A percentile compares a stretch with the other conserved stretches of the same genome.
Evolutionary conservation across 2,113 vertebrate genomes (phyloP).

Genomic region (Actinemys pallida): DNA sequence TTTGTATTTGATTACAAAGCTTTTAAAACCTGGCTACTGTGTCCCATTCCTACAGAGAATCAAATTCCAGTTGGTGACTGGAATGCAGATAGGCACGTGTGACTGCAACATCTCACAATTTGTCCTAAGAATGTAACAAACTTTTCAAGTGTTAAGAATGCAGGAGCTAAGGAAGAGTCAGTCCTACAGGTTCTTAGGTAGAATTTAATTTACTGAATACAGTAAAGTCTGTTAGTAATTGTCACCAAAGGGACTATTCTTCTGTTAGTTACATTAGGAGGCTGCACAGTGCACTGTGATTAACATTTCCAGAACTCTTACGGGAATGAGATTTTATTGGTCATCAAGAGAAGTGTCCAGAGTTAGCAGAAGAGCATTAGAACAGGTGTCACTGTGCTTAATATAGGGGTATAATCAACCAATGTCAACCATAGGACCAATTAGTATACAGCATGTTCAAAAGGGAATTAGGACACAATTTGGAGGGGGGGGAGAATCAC

Average conservation of each 20-base stretch:
- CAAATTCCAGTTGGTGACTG: neutral
- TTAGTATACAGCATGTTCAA: neutral
- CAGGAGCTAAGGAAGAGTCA: neutral
- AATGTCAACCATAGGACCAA: neutral
- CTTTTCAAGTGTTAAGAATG: neutral
- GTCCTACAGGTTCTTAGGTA: neutral
- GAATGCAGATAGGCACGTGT: neutral
- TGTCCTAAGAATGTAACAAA: neutral
- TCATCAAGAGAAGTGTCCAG: neutral
- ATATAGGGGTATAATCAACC: neutral
- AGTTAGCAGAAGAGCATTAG: neutral
- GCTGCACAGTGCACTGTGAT: neutral
- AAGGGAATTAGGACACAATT: neutral
- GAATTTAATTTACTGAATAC: constrained; percentile 7
- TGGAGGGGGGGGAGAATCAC: neutral
- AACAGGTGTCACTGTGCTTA: neutral
- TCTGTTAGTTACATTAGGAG: neutral
- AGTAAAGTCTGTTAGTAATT: neutral
- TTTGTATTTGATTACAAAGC: constrained; percentile 33
- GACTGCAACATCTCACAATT: neutral
- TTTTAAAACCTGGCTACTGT: constrained; percentile 10
- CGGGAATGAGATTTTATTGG: neutral
- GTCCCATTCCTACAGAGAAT: neutral
- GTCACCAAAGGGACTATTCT: constrained; percentile 1
- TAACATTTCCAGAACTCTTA: neutral